Base-by-base conservation (phyloP, 2,888 invertebrate genomes). In the Tortricodes alternella region DNA sequence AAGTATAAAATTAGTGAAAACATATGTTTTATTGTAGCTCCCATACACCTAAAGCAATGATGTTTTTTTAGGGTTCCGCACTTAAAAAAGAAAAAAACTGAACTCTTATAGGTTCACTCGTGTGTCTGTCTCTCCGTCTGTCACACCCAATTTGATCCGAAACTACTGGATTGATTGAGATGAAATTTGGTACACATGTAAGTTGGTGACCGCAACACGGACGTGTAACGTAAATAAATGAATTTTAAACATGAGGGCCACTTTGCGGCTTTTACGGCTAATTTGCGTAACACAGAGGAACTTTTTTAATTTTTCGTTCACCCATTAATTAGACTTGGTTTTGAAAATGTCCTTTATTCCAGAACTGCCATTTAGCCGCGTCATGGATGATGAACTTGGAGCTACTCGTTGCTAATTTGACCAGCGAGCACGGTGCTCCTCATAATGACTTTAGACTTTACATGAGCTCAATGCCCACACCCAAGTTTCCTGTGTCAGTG, bases 371-470 rank as follows among this genome's bases (percentile, higher is more conserved):
- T 78, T 90, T 98, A 71, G 98, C 98, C 2, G 96, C 96, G 0
- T 97, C 97, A 0, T 98, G 98, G 98, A 97, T 98, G 97, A 88
- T 94, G 15, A 89, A 92, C 1, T 91, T 98, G 84, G 98, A 98
- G 80, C 87, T 93, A 60, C 92, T 96, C 23, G 95, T 97, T 18
- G 92, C 95, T 41, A 92, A 93, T 62, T 92, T 98, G 46, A 90
- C 92, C 0, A 92, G 94, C 61, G 94, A 95, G 21, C 87, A 92
- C 0, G 92, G 92, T 2, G 92, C 91, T 53, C 92, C 95, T 0
- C 93, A 96, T 73, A 72, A 88, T 0, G 93, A 95, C 5, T 98
- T 98, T 78, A 92, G 98, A 19, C 86, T 98, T 0, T 98, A 92
- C 83, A 89, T 98, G 44, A 98, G 97, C 61, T 97, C 97, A 1